These are phyloP conservation scores for Siderastrea radians DNA, from an alignment of 92 coral and sea anemone genomes.

Conservation along the genomic window DNA sequence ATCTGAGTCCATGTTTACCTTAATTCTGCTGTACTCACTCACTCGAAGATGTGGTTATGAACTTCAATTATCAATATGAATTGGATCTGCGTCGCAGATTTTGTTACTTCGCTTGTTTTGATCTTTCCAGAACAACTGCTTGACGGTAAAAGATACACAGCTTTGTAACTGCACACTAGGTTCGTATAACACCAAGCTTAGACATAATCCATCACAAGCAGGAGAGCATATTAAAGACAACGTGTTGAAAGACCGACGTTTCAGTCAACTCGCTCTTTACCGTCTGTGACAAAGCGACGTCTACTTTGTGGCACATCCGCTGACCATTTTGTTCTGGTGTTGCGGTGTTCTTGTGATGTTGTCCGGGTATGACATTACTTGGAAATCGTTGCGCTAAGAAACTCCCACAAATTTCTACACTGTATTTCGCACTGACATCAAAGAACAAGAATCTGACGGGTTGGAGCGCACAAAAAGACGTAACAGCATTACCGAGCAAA, in stretches of 20 bases:
- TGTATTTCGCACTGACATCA: too few relatives aligned
- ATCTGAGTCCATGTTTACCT: conserved; percentile 8
- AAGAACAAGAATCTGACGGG: too few relatives aligned
- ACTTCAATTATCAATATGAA: not conserved
- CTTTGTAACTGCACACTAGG: not conserved
- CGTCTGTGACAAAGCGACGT: not conserved
- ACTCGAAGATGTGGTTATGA: not conserved
- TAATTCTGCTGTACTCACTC: not conserved
- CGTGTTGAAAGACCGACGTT: not conserved
- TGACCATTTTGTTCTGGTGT: conserved; percentile 14
- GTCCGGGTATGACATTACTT: not conserved
- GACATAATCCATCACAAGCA: not conserved
- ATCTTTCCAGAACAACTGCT: not conserved
- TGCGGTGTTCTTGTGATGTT: not conserved
- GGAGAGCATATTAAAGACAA: not conserved
- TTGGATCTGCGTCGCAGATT: not conserved
- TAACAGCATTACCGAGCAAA: too few relatives aligned
- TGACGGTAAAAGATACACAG: not conserved
- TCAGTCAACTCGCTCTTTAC: conserved; percentile 1
- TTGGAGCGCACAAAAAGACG: too few relatives aligned
- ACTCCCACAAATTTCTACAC: too few relatives aligned
- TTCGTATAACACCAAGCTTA: not conserved
- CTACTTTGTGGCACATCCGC: conserved; percentile 5
- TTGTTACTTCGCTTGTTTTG: not conserved
- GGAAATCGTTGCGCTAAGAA: too few relatives aligned